A percentile compares a stretch with the other conserved stretches of the same genome.
Evolutionary conservation across 1,140 invertebrate species (phyloP).

Genomic region (Drosophila ambigua): DNA sequence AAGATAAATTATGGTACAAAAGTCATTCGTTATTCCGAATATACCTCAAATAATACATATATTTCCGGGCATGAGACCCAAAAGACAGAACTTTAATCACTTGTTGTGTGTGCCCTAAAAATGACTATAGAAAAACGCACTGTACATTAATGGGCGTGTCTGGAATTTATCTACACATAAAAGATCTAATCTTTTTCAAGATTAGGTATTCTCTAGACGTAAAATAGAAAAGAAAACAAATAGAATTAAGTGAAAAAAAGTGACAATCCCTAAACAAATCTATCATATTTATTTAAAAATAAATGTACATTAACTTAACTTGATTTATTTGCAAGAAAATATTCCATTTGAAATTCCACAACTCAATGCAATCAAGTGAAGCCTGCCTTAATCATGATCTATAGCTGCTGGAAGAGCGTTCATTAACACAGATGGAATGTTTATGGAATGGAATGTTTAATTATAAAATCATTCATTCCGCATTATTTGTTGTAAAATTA

Average conservation of each 20-base stretch:
- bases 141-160: slow-evolving; percentile 2
- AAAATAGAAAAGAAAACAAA: no score
- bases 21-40: no score
- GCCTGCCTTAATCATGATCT: slow-evolving; percentile 8
- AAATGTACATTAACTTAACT: background rate
- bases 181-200: background rate
- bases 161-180: background rate
- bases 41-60: no score
- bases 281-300: background rate
- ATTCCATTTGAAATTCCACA: background rate
- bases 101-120: no score
- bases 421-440: background rate
- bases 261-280: no score
- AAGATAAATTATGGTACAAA: no score
- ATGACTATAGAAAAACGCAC: no score
- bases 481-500: slow-evolving; percentile 48
- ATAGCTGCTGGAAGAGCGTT: slow-evolving; percentile 10
- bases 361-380: slow-evolving; percentile 4
- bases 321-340: no score
- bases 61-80: no score
- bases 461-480: slow-evolving; percentile 26
- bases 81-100: no score
- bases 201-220: background rate
- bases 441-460: slow-evolving; percentile 42
- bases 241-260: no score